Conservation (phyloP, 2,888 invertebrate genomes). For the Congeria kusceri region DNA sequence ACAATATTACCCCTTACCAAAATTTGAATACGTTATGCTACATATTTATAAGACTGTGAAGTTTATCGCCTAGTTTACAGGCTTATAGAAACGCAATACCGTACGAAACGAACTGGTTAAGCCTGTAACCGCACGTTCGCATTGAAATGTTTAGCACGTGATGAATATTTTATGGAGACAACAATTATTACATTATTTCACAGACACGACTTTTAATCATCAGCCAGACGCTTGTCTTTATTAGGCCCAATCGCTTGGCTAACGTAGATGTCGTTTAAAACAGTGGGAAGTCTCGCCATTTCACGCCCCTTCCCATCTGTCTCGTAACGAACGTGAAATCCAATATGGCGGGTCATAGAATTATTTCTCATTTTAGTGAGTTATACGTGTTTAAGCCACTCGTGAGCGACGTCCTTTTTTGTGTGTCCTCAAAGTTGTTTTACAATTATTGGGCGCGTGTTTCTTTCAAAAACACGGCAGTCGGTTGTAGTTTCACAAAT, state of each 20-base stretch:
- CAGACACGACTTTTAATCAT: slow-evolving; percentile 42
- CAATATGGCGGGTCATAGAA: slow-evolving; percentile 62
- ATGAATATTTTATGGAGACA: slow-evolving; percentile 64
- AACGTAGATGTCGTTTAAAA: slow-evolving; percentile 62
- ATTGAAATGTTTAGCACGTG: slow-evolving; percentile 38
- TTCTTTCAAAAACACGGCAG: too few species aligned
- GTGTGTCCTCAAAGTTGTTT: not conserved
- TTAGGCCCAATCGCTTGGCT: slow-evolving; percentile 38
- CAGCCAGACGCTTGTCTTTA: slow-evolving; percentile 44
- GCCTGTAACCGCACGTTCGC: not conserved
- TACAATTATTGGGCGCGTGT: too few species aligned
- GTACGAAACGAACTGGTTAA: not conserved
- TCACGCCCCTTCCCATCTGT: slow-evolving; percentile 71
- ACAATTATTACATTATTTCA: slow-evolving; percentile 57
- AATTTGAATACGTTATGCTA: too few species aligned
- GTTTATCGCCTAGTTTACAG: too few species aligned
- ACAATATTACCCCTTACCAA: too few species aligned
- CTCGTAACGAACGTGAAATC: slow-evolving; percentile 62
- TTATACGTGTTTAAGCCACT: slow-evolving; percentile 53
- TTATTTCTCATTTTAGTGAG: slow-evolving; percentile 57
- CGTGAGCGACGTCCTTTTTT: slow-evolving; percentile 59
- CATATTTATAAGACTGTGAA: too few species aligned
- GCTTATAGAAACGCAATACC: not conserved
- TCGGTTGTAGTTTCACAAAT: too few species aligned
- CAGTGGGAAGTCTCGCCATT: slow-evolving; percentile 64